phyloP scores from a whole-genome alignment of 2,888 invertebrate species.

The Acleris sparsana region DNA sequence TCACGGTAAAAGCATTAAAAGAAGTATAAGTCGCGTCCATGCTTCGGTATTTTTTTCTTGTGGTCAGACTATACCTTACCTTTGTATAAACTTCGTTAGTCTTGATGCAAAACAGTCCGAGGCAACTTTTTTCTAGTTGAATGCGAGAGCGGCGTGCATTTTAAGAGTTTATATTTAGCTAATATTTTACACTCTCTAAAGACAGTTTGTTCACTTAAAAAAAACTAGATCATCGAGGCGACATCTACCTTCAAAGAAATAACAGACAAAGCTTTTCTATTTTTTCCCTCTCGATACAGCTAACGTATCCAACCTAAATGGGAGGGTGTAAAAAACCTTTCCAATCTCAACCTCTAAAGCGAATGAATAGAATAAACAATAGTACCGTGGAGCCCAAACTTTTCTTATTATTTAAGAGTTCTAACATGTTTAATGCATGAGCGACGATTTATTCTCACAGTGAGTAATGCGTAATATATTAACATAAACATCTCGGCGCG shows the following conservation, averaged over 20 bases:
- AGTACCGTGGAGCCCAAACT: conserved; percentile 65
- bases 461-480: conserved; percentile 64
- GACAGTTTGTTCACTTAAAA: no score
- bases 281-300: conserved; percentile 59
- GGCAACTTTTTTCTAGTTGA: no score
- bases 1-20: no score
- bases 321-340: conserved; percentile 75
- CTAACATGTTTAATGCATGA: conserved; percentile 78
- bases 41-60: no score
- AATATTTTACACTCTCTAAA: no score
- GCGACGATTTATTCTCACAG: conserved; percentile 67
- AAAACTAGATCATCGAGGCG: conserved; percentile 37
- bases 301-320: conserved; percentile 72
- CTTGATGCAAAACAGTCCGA: no score
- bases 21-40: no score
- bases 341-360: conserved; percentile 71
- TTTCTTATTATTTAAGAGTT: conserved; percentile 79
- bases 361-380: conserved; percentile 77
- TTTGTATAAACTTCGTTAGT: no score
- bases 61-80: no score
- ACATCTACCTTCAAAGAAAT: conserved; percentile 72
- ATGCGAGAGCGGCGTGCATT: no score
- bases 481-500: conserved; percentile 62
- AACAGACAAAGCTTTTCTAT: conserved; percentile 69
- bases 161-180: no score